Base-by-base conservation (phyloP, 2,113 vertebrate genomes). In the Pavo muticus region DNA sequence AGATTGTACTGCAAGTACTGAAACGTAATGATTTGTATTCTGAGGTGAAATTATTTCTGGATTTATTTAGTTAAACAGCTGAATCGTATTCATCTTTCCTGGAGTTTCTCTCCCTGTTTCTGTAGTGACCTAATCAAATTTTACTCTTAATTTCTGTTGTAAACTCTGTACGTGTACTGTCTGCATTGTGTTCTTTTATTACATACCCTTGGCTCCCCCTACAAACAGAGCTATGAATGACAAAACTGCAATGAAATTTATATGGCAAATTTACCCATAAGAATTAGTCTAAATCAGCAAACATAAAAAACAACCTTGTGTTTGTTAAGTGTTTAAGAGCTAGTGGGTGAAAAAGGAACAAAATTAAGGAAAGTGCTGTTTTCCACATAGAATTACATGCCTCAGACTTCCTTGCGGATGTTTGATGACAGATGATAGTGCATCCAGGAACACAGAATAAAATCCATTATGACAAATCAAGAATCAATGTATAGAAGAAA, bases 11-110 rank as follows among this genome's bases (percentile, higher is more conserved):
- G 0, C 27, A 59, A 72, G 67, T 72, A n/a, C 2, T 79, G 52
- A 63, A 83, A 21, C 16, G 2, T 7, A 52, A 42, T 0, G 0
- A 8, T 30, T 8, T 21, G 40, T 2, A 4, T 44, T 57, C 35
- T 57, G 70, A 85, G 25, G 24, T 42, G 6, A 67, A 78, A 63
- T 78, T 59, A 50, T 63, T 86, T 89, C 68, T 44, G 23, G 5
- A 84, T 57, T 32, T 89, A 42, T 89, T 80, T 88, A 1, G 4
- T 74, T 88, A 75, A 50, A 70, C 47, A 54, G 18, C 8, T 71
- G n/a, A 75, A 71, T 63, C 2, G 29, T 10, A 8, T 39, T 50
- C 3, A 15, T 74, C 27, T 72, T 72, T 56, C 70, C 52, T 10
- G 19, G 21, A 27, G 35, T 14, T 72, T 50, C 18, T 29, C 19